A percentile compares a stretch with the other conserved stretches of the same genome.
Evolutionary conservation across 2,797 vertebrate species (phyloP).

Genomic region (Austrolebias charrua): DNA sequence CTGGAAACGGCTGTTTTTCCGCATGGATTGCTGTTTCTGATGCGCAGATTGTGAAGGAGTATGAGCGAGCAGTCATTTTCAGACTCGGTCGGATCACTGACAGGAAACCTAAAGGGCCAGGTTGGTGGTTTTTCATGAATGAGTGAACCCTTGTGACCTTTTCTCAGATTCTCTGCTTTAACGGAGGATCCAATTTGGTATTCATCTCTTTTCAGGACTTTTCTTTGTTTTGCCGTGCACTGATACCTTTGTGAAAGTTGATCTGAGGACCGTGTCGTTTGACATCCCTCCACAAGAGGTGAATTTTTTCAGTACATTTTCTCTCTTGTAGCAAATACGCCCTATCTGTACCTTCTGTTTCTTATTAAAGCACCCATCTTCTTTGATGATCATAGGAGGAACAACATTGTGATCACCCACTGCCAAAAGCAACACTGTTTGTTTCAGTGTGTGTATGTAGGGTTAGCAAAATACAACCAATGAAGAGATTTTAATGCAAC

Average conservation of each 20-base stretch:
- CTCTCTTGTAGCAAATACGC: neutral
- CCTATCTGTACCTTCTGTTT: rapidly evolving
- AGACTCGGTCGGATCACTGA: slow-evolving; percentile 77
- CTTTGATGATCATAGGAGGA: neutral
- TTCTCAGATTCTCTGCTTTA: neutral
- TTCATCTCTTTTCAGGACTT: slow-evolving; percentile 64
- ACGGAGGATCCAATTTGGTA: neutral
- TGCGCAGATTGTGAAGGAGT: slow-evolving; percentile 79
- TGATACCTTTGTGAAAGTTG: slow-evolving; percentile 78
- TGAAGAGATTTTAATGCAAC: too few relatives aligned
- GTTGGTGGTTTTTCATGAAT: slow-evolving; percentile 48
- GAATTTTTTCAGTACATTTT: neutral
- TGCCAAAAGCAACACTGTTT: too few relatives aligned
- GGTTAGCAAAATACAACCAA: too few relatives aligned
- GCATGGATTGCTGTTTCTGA: slow-evolving; percentile 2
- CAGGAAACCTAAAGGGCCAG: slow-evolving; percentile 81
- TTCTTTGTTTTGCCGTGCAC: slow-evolving; percentile 81
- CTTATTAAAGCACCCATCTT: neutral
- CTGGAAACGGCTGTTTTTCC: neutral
- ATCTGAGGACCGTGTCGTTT: slow-evolving; percentile 80
- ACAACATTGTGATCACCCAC: too few relatives aligned
- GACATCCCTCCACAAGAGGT: slow-evolving; percentile 83
- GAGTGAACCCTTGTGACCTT: neutral
- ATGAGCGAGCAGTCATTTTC: slow-evolving; percentile 82
- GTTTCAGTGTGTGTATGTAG: too few relatives aligned